These are phyloP conservation scores for Liodrosophila aerea DNA, from an alignment of 2,888 invertebrate genomes.

Conservation along the genomic window DNA sequence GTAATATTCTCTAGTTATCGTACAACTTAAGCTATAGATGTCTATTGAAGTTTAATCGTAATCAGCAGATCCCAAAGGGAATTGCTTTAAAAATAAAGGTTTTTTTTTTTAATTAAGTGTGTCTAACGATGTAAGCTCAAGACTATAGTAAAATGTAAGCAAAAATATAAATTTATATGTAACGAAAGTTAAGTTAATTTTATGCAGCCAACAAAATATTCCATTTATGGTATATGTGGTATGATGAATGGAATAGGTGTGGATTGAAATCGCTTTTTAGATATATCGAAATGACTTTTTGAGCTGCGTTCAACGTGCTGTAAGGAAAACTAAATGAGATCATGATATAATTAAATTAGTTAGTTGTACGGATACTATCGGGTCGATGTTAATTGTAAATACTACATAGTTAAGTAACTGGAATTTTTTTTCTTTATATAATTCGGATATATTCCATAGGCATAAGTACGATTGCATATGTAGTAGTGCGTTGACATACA, in stretches of 20 bases:
- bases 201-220: not conserved
- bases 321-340: not conserved
- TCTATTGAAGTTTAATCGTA: conserved; percentile 24
- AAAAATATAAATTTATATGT: conserved; percentile 6
- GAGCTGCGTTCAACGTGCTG: conserved; percentile 2
- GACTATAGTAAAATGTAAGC: conserved; percentile 58
- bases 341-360: not conserved
- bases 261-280: not conserved
- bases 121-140: conserved; percentile 53
- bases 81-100: not conserved
- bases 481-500: too few species aligned
- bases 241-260: too few species aligned
- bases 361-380: not conserved
- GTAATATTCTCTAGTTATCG: conserved; percentile 20
- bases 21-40: conserved; percentile 56
- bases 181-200: conserved; percentile 5
- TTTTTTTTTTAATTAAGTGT: conserved; percentile 38
- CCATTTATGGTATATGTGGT: too few species aligned
- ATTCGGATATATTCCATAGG: not conserved
- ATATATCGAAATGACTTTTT: not conserved
- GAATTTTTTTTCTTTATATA: conserved; percentile 11
- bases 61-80: conserved; percentile 13
- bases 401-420: conserved; percentile 7
- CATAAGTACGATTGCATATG: not conserved
- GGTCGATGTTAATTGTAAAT: conserved; percentile 1